A percentile compares a stretch with the other conserved stretches of the same genome.
phyloP scores from a whole-genome alignment of 2,113 vertebrate genomes.

The Chamaetylas fuelleborni region DNA sequence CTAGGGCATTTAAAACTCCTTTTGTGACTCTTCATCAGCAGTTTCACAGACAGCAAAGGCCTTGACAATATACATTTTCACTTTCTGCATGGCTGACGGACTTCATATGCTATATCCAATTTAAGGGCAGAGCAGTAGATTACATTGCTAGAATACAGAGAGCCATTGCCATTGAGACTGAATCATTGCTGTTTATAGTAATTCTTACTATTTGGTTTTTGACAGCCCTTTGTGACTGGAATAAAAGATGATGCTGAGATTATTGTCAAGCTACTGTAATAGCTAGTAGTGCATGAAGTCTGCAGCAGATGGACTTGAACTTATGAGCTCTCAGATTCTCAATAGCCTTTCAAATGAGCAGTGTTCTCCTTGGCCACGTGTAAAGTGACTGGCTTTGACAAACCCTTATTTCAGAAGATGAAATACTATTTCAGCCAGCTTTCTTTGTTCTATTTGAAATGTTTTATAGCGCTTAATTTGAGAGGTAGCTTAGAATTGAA shows the following conservation, averaged over 20 bases:
- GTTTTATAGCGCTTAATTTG: conserved; percentile 57
- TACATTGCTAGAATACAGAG: conserved; percentile 63
- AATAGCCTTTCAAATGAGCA: conserved; percentile 30
- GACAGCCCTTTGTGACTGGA: conserved; percentile 61
- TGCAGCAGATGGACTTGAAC: conserved; percentile 35
- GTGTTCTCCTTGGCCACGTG: conserved; percentile 24
- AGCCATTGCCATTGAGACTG: conserved; percentile 39
- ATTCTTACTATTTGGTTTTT: conserved; percentile 69
- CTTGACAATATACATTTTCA: conserved; percentile 57
- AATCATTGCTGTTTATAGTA: conserved; percentile 62
- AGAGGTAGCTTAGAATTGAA: conserved; percentile 25
- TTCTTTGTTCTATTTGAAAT: conserved; percentile 56
- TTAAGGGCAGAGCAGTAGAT: conserved; percentile 66
- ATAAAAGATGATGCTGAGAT: conserved; percentile 48
- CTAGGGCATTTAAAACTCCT: conserved; percentile 59
- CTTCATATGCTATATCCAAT: conserved; percentile 68
- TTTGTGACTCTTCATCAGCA: conserved; percentile 65
- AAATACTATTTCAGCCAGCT: conserved; percentile 47
- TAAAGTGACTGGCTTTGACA: conserved; percentile 34
- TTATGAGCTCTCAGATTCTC: conserved; percentile 16
- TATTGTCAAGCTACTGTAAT: conserved; percentile 34
- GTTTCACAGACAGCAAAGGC: conserved; percentile 51
- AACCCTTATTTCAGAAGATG: conserved; percentile 36
- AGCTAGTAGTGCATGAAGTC: background rate
- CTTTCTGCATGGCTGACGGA: conserved; percentile 70